Evolutionary conservation across 2,888 invertebrate genomes (phyloP).

Genomic region (Andrena minutula): DNA sequence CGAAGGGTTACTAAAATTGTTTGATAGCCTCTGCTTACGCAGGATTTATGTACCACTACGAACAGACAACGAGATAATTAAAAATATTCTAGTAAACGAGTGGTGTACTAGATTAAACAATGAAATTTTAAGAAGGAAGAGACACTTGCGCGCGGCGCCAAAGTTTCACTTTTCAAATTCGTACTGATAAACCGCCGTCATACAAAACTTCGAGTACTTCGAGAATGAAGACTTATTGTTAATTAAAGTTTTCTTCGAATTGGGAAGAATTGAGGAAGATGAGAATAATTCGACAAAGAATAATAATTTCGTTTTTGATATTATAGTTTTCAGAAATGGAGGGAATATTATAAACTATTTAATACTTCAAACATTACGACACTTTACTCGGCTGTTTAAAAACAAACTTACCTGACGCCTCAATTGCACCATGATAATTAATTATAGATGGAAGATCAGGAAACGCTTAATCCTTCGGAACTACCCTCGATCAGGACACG

Average conservation of each 20-base stretch:
- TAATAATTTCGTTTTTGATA: neutral
- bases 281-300: neutral
- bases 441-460: constrained; percentile 12
- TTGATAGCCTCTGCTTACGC: neutral
- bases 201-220: too few species aligned
- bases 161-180: too few species aligned
- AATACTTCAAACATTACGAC: neutral
- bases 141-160: too few species aligned
- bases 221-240: too few species aligned
- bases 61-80: constrained; percentile 25
- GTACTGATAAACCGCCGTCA: too few species aligned
- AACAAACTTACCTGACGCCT: constrained; percentile 76
- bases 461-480: constrained; percentile 36
- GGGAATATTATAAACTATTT: neutral
- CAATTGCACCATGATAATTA: constrained; percentile 77
- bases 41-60: constrained; percentile 7
- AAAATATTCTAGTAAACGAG: constrained; percentile 11
- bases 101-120: too few species aligned
- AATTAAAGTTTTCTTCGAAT: neutral
- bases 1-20: neutral
- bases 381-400: neutral
- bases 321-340: too few species aligned
- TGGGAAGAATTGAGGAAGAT: neutral
- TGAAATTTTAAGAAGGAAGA: too few species aligned
- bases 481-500: constrained; percentile 10